Evolutionary conservation across 2,113 vertebrate genomes (phyloP), one percentile per base, ranked within the genome.

Genomic region (Oxyura jamaicensis): DNA sequence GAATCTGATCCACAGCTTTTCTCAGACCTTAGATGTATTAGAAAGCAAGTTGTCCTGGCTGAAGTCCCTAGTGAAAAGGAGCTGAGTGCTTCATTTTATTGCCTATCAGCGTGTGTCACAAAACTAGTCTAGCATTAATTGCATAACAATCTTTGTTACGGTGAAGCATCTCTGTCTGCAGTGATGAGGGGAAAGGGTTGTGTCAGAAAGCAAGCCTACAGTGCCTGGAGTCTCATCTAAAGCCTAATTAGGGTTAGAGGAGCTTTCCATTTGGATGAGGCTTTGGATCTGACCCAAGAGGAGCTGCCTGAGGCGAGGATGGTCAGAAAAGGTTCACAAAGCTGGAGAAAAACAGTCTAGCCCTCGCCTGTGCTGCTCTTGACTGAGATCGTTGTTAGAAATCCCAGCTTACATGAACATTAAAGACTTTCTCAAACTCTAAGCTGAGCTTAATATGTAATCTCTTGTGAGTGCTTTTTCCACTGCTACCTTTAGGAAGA

Each of bases 121-220:
- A 69, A 94, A 46, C 55, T 66, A 55, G 41, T 9, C 75, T 90
- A 62, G 36, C 82, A 91, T 94, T 95, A 90, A 88, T 77, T 93
- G 59, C 66, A 46, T 53, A 44, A 83, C 33, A 44, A 5, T 65
- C 11, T 1, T 60, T 33, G 8, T 35, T 63, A 62, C 71, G 79
- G n/a, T 23, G 90, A 83, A 88, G 50, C 58, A 26, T 36, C 42
- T 79, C 85, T 67, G 81, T 3, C 81, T 31, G 33, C 58, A 36
- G 55, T 3, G 10, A 11, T 3, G 14, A 11, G 11, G 68, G 68
- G 33, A 89, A 56, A 89, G 6, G 11, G 14, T 13, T 3, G 6
- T 66, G 71, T 76, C 88, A 69, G 48, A 88, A 87, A 62, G 26
- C 42, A 50, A 59, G 21, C 26, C 44, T 82, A 36, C 21, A 62